phyloP scores from a whole-genome alignment of 2,797 vertebrate genomes.

The Manis crassicaudata region DNA sequence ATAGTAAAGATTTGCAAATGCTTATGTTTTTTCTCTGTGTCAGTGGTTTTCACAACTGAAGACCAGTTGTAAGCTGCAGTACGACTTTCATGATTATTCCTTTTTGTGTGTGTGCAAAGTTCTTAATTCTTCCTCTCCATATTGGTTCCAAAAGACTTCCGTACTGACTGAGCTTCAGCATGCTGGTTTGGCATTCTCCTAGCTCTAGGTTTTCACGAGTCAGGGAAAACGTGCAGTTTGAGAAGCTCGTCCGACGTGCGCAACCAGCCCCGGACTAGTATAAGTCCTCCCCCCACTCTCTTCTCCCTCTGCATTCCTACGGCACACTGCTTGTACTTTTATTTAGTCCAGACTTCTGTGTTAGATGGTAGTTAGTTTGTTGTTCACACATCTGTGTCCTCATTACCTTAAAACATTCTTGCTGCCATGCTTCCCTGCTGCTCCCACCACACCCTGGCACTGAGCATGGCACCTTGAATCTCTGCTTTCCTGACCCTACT shows the following conservation, averaged over 20 bases:
- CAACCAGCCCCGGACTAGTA: neutral
- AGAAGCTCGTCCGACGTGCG: neutral
- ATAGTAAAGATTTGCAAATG: conserved; percentile 32
- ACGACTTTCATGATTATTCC: neutral
- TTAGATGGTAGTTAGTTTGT: neutral
- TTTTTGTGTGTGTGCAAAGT: neutral
- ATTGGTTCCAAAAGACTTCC: conserved; percentile 47
- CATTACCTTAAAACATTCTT: neutral
- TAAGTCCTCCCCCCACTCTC: neutral
- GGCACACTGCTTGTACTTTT: neutral
- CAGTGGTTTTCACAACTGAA: neutral
- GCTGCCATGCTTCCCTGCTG: neutral
- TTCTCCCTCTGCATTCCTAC: neutral
- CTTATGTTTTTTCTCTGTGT: neutral
- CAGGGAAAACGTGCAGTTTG: conserved; percentile 50
- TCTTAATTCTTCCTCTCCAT: conserved; percentile 14
- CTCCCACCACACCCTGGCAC: neutral
- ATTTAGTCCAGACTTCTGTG: conserved; percentile 10
- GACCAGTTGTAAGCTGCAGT: neutral
- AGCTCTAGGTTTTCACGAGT: conserved; percentile 55
- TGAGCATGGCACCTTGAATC: neutral
- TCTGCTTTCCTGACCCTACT: neutral
- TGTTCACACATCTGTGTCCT: neutral
- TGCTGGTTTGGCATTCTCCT: conserved; percentile 32
- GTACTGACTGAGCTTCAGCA: neutral